These are phyloP conservation scores for Euzophera pinguis DNA, from an alignment of 2,888 invertebrate species.

Conservation along the genomic window DNA sequence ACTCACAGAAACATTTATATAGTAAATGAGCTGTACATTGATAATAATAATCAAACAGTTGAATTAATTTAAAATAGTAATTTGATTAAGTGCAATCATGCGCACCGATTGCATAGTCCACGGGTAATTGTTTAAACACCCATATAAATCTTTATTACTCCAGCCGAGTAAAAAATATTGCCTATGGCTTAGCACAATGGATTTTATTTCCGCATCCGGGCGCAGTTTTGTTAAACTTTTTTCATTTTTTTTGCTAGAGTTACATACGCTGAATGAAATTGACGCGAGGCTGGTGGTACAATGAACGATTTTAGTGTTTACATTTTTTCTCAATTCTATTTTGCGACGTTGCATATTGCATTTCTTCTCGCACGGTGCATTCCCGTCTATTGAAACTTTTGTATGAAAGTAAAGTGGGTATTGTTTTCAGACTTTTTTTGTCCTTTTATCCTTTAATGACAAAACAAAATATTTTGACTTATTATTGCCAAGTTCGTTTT, in stretches of 20 bases:
- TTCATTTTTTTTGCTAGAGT: constrained; percentile 31
- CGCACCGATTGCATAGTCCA: constrained; percentile 30
- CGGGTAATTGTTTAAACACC: constrained; percentile 33
- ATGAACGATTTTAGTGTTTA: constrained; percentile 34
- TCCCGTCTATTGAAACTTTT: neutral
- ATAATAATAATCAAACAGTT: neutral
- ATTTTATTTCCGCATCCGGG: constrained; percentile 37
- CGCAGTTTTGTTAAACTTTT: constrained; percentile 26
- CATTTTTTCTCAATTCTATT: constrained; percentile 16
- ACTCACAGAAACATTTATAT: no score
- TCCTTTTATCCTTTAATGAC: neutral
- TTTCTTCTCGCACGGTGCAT: neutral
- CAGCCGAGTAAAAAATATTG: constrained; percentile 44
- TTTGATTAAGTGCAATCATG: constrained; percentile 29
- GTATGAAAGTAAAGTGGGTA: neutral
- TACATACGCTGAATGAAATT: constrained; percentile 38
- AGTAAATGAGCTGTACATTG: neutral
- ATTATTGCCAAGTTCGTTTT: neutral
- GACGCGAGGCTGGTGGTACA: constrained; percentile 30
- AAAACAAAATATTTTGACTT: neutral
- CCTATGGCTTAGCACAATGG: constrained; percentile 40
- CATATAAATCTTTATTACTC: constrained; percentile 40
- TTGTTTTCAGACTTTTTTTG: neutral
- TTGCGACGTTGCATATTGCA: constrained; percentile 1
- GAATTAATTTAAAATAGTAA: neutral